These are phyloP conservation scores for Protodeltote pygarga DNA, from an alignment of 2,888 invertebrate species.

Conservation along the genomic window DNA sequence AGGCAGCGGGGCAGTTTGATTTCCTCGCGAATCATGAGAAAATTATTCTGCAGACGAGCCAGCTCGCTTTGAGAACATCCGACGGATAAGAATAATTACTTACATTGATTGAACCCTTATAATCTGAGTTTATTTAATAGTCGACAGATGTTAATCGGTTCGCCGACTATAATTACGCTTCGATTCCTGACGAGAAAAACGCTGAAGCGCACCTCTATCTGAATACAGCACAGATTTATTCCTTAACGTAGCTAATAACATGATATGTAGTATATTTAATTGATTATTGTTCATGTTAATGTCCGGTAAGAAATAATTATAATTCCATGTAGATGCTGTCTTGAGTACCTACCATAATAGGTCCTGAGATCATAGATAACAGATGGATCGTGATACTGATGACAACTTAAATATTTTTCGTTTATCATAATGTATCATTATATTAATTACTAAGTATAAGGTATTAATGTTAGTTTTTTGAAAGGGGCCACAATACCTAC, in stretches of 20 bases:
- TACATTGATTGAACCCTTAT: conserved; percentile 86
- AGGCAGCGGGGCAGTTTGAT: conserved; percentile 71
- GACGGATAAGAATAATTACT: conserved; percentile 87
- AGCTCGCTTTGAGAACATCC: conserved; percentile 81
- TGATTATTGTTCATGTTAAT: neutral
- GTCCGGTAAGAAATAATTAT: neutral
- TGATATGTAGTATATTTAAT: neutral
- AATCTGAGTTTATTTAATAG: conserved; percentile 84
- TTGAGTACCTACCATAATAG: conserved; percentile 7
- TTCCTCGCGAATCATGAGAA: conserved; percentile 85
- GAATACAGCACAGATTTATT: conserved; percentile 59
- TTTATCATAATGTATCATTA: no score
- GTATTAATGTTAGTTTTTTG: no score
- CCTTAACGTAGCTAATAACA: conserved; percentile 4
- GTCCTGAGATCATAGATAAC: conserved; percentile 11
- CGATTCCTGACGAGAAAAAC: conserved; percentile 83
- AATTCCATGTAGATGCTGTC: neutral
- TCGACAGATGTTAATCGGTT: conserved; percentile 86
- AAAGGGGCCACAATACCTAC: no score
- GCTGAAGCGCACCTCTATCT: conserved; percentile 61
- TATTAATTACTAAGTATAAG: no score
- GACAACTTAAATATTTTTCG: neutral
- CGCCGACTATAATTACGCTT: conserved; percentile 82
- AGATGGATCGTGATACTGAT: conserved; percentile 1
- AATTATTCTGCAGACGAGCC: conserved; percentile 78